Percentiles rank a stretch among this genome's conserved stretches.
Conservation (phyloP, 2,797 vertebrate species). For the Danionella dracula region DNA sequence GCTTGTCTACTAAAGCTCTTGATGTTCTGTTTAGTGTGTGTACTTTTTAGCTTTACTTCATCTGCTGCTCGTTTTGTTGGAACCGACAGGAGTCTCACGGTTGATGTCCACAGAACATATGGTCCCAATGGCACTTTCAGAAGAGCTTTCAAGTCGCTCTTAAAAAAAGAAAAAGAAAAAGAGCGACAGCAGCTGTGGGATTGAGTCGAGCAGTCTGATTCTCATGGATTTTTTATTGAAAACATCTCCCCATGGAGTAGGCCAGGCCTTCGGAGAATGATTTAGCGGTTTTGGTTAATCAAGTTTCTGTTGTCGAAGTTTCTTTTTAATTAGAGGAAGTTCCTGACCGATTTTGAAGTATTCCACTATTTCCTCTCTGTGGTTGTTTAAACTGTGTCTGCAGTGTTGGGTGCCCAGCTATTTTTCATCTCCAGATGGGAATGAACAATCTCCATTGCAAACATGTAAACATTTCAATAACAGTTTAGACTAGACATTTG, state of each 20-base stretch:
- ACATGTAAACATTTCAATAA: too few relatives aligned
- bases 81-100: conserved; percentile 42
- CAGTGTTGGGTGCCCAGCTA: conserved; percentile 27
- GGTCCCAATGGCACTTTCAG: conserved; percentile 65
- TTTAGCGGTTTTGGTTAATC: conserved; percentile 60
- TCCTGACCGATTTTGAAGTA: conserved; percentile 54
- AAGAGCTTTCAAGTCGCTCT: conserved; percentile 61
- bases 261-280: conserved; percentile 56
- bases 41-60: conserved; percentile 52
- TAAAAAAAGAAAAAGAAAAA: conserved; percentile 30
- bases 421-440: neutral
- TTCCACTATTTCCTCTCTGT: conserved; percentile 34
- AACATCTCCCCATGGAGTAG: conserved; percentile 39
- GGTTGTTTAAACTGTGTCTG: conserved; percentile 18
- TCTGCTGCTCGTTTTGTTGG: conserved; percentile 55
- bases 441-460: too few relatives aligned
- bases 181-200: conserved; percentile 54
- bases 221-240: conserved; percentile 48
- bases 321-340: conserved; percentile 63
- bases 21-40: conserved; percentile 44
- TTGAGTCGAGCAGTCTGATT: conserved; percentile 50
- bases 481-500: too few relatives aligned
- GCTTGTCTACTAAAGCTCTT: too few relatives aligned
- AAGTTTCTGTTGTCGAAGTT: conserved; percentile 54
- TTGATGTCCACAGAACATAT: conserved; percentile 60